Evolutionary conservation across 2,888 invertebrate genomes (phyloP), one percentile per base, ranked within the genome.

Genomic region (Cheilosia scutellata): DNA sequence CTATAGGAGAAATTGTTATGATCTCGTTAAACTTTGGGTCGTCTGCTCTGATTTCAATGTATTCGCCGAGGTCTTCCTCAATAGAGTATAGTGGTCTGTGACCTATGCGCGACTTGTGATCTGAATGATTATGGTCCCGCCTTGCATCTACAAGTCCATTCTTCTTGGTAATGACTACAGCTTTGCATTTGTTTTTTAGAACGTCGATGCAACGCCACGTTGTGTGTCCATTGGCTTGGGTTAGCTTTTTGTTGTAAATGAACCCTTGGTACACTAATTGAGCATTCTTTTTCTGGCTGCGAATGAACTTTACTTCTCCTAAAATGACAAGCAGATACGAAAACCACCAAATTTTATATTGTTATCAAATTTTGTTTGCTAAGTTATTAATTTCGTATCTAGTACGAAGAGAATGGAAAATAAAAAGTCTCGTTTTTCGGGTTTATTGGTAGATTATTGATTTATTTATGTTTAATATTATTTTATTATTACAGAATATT

Each of bases 281-380:
- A 5, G 93, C 92, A 88, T 93, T 93, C 88, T 93, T 93, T 89
- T 93, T 92, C 80, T 92, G 93, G 87, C 93, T 93, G 71, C 93
- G 90, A 87, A 93, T 93, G 87, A 92, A 93, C 82, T 91, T 90
- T 47, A 93, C 90, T 80, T 87, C 88, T 29, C 88, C 90, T 88
- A 87, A 79, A 88, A 88, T 31, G 78, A 87, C 49, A 82, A 80
- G 74, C 71, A 79, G 66, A 77, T 29, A 49, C 58, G 44, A 70
- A 84, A 66, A 77, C 63, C 49, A 76, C 53, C 27, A 53, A 37
- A 58, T 87, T 86, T 76, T 78, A 74, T 74, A 58, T 70, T 37
- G 29, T 53, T 71, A 71, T 82, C 76, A 65, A 76, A 57, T 77
- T 82, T 49, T 40, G 11, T n/a, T 53, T 53, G 40, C 42, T 62